Percentiles rank a stretch among this genome's conserved stretches.
phyloP scores from a whole-genome alignment of 2,888 invertebrate species.

The Cosmopolites sordidus region DNA sequence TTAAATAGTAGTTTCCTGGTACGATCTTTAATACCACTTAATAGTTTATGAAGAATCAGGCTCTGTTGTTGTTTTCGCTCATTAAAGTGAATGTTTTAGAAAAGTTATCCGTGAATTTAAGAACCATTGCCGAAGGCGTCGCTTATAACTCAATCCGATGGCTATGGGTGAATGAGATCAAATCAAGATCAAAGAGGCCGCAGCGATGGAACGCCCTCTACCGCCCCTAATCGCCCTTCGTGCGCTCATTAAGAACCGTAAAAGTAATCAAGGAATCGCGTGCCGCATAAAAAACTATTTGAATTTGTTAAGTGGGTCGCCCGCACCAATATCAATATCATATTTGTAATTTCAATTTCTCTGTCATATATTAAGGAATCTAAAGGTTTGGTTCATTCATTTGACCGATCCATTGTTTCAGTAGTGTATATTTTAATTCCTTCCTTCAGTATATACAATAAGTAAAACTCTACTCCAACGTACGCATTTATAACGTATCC shows the following conservation, averaged over 20 bases:
- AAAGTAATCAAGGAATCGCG: slow-evolving; percentile 30
- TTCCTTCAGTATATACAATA: too few species aligned
- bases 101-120: background rate
- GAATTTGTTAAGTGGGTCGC: slow-evolving; percentile 1
- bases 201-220: slow-evolving; percentile 23
- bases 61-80: too few species aligned
- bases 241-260: slow-evolving; percentile 30
- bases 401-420: too few species aligned
- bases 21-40: too few species aligned
- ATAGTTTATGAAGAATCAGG: too few species aligned
- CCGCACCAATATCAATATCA: slow-evolving; percentile 13
- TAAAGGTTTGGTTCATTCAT: too few species aligned
- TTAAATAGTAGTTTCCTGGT: too few species aligned
- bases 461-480: too few species aligned
- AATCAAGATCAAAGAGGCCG: slow-evolving; percentile 28
- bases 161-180: slow-evolving; percentile 13
- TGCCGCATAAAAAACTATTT: slow-evolving; percentile 18
- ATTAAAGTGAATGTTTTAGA: background rate
- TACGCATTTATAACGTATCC: too few species aligned
- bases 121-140: slow-evolving; percentile 2
- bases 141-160: slow-evolving; percentile 15
- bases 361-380: too few species aligned
- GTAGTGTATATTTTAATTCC: too few species aligned
- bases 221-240: slow-evolving; percentile 31
- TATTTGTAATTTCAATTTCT: too few species aligned